These are phyloP conservation scores for Heliconius nattereri DNA, from an alignment of 1,140 invertebrate genomes.

Conservation along the genomic window DNA sequence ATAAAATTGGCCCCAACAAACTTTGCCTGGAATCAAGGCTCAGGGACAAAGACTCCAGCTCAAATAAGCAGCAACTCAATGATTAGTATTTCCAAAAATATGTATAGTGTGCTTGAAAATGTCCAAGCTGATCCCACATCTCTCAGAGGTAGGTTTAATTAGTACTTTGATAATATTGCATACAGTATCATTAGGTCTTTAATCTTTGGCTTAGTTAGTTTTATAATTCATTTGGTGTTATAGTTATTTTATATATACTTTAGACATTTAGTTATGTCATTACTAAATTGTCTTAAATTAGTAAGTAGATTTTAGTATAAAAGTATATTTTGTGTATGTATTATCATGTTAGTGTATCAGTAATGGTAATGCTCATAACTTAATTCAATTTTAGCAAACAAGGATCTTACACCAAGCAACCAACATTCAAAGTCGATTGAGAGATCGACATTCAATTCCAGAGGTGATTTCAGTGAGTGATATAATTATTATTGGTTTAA, in stretches of 20 bases:
- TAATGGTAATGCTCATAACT: not conserved
- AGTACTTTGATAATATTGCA: too few relatives aligned
- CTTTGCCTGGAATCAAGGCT: conserved; percentile 65
- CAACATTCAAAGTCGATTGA: conserved; percentile 72
- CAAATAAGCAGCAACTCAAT: conserved; percentile 58
- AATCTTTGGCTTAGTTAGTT: not conserved
- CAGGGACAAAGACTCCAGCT: conserved; percentile 61
- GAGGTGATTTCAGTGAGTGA: conserved; percentile 67
- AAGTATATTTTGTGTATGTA: not conserved
- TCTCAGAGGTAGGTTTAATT: conserved; percentile 53
- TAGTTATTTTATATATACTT: not conserved
- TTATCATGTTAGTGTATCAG: not conserved
- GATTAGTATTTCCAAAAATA: conserved; percentile 67
- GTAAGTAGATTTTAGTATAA: too few relatives aligned
- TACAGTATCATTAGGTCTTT: not conserved
- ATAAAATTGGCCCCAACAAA: conserved; percentile 67
- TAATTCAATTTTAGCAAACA: conserved; percentile 54
- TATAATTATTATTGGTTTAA: not conserved
- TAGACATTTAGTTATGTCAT: not conserved
- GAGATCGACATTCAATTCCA: conserved; percentile 71
- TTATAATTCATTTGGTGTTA: not conserved
- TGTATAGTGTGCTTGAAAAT: conserved; percentile 65
- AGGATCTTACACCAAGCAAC: conserved; percentile 62
- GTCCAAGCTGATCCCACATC: conserved; percentile 60
- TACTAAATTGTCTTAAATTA: too few relatives aligned